Evolutionary conservation across 23 tunicate genomes (phyloP), one percentile per base, ranked within the genome.

Genomic region (Styela clava): DNA sequence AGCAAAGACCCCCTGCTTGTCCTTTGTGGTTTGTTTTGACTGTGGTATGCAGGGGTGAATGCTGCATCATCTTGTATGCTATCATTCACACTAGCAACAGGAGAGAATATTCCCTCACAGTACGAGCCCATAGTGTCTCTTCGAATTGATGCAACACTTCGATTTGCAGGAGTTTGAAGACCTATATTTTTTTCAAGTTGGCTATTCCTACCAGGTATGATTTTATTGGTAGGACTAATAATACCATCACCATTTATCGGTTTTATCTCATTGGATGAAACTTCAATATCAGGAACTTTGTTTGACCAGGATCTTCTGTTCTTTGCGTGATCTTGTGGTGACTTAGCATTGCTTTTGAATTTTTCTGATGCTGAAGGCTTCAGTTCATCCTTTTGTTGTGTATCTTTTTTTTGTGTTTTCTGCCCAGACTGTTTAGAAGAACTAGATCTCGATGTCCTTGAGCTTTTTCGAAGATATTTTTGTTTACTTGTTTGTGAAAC

Each of bases 111-210:
- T 21, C 79, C 83, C 65, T 69, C 81, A 33, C 81, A 74, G 51
- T 85, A 91, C 18, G 90, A 86, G 2, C 97, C 97, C 64, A 82
- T 34, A 22, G 87, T 82, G 33, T 78, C 86, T 3, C 68, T 34
- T 18, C 68, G 74, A 7, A 70, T 25, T 24, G 84, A 84, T 52
- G 31, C 23, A 24, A 72, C 68, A 61, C 61, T 52, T 1, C 84
- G 33, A 28, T 22, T 35, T 16, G 30, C 5, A 2, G 88, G 52
- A n/a, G 76, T 33, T 25, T 80, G 68, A 69, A 74, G 25, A 56
- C 56, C 56, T 12, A 44, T 7, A 44, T 12, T 67, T 67, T 1
- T 27, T 67, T 67, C 71, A 27, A 23, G 71, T 67, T 1, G 71
- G 22, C 71, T 67, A 16, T 1, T 25, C 22, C 71, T 67, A 25